Percentiles rank a stretch among this genome's conserved stretches.
These are phyloP conservation scores for Sesia bembeciformis DNA, from an alignment of 2,888 invertebrate species.

Conservation along the genomic window DNA sequence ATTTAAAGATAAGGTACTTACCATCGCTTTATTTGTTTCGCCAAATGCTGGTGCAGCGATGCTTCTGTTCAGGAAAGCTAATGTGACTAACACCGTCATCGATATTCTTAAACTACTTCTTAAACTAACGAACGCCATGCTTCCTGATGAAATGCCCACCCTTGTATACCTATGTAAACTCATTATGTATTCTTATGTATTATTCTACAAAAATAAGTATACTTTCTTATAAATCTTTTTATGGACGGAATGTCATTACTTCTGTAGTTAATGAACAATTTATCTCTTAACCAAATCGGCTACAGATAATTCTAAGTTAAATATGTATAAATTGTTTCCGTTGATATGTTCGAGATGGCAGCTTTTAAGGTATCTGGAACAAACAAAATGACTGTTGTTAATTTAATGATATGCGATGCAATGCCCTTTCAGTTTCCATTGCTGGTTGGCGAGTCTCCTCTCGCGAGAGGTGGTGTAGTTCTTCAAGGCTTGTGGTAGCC, in stretches of 20 bases:
- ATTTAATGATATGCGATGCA: no score
- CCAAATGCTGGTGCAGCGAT: conserved; percentile 57
- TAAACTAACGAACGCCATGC: conserved; percentile 45
- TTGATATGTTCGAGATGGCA: conserved; percentile 31
- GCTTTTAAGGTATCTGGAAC: conserved; percentile 48
- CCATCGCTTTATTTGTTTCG: conserved; percentile 57
- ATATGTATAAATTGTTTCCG: conserved; percentile 22
- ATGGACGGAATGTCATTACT: conserved; percentile 44
- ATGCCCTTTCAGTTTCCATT: no score
- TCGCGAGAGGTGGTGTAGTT: no score
- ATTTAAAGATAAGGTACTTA: conserved; percentile 26
- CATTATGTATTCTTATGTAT: conserved; percentile 25
- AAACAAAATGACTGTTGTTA: conserved; percentile 18
- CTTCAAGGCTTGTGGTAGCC: no score
- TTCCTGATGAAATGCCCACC: conserved; percentile 23
- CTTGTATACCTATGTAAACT: conserved; percentile 31
- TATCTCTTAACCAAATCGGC: conserved; percentile 31
- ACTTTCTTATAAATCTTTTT: conserved; percentile 25
- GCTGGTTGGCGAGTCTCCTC: no score
- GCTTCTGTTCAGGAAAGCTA: conserved; percentile 45
- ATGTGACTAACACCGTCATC: conserved; percentile 36
- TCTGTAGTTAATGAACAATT: conserved; percentile 18
- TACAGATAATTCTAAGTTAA: conserved; percentile 29
- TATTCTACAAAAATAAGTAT: neutral
- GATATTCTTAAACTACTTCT: conserved; percentile 49